These are phyloP conservation scores for Ploceus nigricollis DNA, from an alignment of 2,113 vertebrate genomes.

Conservation along the genomic window DNA sequence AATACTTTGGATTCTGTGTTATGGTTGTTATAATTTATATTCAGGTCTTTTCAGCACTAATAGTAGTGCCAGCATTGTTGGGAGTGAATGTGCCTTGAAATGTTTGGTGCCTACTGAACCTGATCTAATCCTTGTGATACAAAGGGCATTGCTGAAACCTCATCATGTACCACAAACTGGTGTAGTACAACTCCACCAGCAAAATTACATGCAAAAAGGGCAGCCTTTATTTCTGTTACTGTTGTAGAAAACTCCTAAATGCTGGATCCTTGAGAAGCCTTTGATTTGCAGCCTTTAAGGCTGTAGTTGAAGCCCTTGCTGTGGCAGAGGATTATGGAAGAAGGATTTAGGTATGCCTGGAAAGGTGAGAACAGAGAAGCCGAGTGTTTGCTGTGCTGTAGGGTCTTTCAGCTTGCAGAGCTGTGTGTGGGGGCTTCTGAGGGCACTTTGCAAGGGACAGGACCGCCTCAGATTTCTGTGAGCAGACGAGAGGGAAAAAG, in stretches of 20 bases:
- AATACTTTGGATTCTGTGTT: not conserved
- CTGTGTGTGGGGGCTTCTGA: rapidly evolving
- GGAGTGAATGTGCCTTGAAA: not conserved
- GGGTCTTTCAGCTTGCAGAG: not conserved
- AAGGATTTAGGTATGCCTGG: not conserved
- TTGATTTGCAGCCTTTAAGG: not conserved
- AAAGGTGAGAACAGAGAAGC: not conserved
- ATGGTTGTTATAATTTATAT: not conserved
- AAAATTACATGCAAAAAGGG: not conserved
- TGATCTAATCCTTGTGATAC: not conserved
- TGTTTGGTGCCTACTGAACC: not conserved
- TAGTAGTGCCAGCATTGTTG: not conserved
- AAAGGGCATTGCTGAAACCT: not conserved
- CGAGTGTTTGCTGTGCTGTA: not conserved
- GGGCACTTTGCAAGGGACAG: not conserved
- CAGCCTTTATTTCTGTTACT: not conserved
- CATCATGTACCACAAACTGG: not conserved
- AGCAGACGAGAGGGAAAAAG: not conserved
- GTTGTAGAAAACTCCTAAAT: not conserved
- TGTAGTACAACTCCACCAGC: not conserved
- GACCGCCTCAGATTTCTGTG: not conserved
- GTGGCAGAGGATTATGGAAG: not conserved
- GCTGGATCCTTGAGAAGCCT: not conserved
- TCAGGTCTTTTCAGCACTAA: not conserved
- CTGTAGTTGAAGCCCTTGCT: not conserved